Percentiles rank a stretch among this genome's conserved stretches.
Conservation (phyloP, 2,113 vertebrate species). For the Carassius auratus region DNA sequence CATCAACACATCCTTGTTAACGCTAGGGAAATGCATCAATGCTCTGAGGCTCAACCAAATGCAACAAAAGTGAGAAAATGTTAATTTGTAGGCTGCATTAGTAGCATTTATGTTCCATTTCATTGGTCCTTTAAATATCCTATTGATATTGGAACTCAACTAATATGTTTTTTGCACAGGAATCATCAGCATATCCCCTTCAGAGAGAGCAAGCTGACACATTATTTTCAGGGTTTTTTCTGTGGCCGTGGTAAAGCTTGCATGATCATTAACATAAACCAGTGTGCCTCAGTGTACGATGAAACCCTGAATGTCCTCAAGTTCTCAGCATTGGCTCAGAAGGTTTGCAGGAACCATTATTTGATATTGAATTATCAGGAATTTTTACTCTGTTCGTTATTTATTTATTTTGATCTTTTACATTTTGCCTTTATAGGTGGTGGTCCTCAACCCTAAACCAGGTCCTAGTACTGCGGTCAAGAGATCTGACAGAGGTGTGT, state of each 20-base stretch:
- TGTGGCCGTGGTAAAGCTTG: conserved; percentile 87
- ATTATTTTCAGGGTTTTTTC: conserved; percentile 94
- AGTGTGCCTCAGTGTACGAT: conserved; percentile 85
- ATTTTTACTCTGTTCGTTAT: background rate
- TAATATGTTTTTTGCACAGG: conserved; percentile 63
- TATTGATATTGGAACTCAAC: background rate
- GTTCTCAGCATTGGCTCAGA: conserved; percentile 93
- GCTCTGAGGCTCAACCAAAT: conserved; percentile 85
- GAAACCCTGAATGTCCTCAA: conserved; percentile 93
- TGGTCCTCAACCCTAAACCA: conserved; percentile 74
- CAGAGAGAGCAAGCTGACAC: conserved; percentile 94
- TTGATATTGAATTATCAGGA: background rate
- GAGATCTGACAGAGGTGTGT: conserved; percentile 68
- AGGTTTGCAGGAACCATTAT: conserved; percentile 71
- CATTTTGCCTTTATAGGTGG: conserved; percentile 74
- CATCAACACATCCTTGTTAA: conserved; percentile 91
- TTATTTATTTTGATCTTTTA: background rate
- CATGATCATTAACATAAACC: conserved; percentile 95
- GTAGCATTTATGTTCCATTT: background rate
- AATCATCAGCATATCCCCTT: conserved; percentile 90
- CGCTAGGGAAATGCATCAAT: conserved; percentile 91
- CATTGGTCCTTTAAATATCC: background rate
- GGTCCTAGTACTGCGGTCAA: conserved; percentile 61
- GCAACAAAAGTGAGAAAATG: conserved; percentile 85
- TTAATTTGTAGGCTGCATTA: background rate